These are phyloP conservation scores for Crocodylus rhombifer DNA, from an alignment of 2,797 vertebrate species.

Conservation along the genomic window DNA sequence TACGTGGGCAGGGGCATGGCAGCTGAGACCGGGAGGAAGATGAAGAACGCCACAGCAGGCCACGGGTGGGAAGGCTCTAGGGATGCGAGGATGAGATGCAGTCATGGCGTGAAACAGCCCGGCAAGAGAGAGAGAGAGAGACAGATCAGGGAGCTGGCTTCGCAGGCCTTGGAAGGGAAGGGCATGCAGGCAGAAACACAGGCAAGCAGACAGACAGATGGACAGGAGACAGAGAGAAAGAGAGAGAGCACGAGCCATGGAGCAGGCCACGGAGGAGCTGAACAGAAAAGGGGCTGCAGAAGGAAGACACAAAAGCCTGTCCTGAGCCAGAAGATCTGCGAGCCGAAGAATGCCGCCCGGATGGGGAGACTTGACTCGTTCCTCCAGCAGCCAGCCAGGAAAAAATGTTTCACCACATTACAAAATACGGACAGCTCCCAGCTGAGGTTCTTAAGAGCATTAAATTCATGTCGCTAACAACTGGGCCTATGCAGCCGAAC, in stretches of 20 bases:
- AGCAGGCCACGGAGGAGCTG: slow-evolving; percentile 61
- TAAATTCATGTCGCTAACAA: neutral
- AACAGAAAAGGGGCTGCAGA: slow-evolving; percentile 63
- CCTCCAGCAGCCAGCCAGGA: slow-evolving; percentile 80
- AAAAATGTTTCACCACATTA: slow-evolving; percentile 70
- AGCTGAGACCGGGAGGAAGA: neutral
- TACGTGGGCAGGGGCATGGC: slow-evolving; percentile 49
- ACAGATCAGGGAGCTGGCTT: slow-evolving; percentile 30
- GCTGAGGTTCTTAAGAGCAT: slow-evolving; percentile 57
- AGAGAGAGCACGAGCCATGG: slow-evolving; percentile 55
- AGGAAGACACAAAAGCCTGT: slow-evolving; percentile 75
- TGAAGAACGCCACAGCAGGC: neutral
- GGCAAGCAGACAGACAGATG: slow-evolving; percentile 34
- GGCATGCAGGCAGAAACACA: slow-evolving; percentile 51
- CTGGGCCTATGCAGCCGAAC: slow-evolving; percentile 57
- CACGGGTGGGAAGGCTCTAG: slow-evolving; percentile 9
- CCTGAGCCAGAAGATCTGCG: slow-evolving; percentile 76
- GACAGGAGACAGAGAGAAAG: slow-evolving; percentile 19
- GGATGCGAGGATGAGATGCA: slow-evolving; percentile 44
- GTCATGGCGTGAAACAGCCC: slow-evolving; percentile 50
- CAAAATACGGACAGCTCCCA: slow-evolving; percentile 66
- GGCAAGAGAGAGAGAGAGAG: slow-evolving; percentile 45
- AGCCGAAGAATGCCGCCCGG: slow-evolving; percentile 74
- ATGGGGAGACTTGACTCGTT: slow-evolving; percentile 76
- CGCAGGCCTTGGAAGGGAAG: neutral